Evolutionary conservation across 2,888 invertebrate genomes (phyloP), one percentile per base, ranked within the genome.

Genomic region (Carcina quercana): DNA sequence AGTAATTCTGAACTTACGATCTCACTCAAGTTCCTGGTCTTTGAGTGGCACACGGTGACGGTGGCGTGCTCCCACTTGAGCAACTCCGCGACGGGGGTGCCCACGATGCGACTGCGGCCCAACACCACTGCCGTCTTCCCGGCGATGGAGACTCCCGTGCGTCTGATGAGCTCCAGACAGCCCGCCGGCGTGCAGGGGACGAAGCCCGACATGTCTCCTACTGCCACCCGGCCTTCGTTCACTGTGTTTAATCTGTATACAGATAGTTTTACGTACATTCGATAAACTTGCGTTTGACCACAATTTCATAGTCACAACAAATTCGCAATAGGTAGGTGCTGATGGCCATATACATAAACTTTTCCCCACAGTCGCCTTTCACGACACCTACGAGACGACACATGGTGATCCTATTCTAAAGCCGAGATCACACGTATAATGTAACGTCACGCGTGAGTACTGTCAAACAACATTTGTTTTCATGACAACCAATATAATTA

Each of bases 51-150:
- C 20, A 96, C 89, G 1, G 98, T 98, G 3, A 98, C 97, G 0
- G 99, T 99, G 1, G 97, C 98, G 70, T 99, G 88, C 49, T 96
- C 90, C 98, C 98, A 98, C 69, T 96, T 95, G 20, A 99, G 87
- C 15, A 99, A 86, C 70, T 97, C 96, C 0, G 97, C 88, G 41
- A 93, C 94, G 0, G 99, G 99, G 0, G 97, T 95, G 25, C 99
- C 99, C 1, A 99, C 97, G 60, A 99, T 98, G 78, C 97, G 97
- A 68, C 97, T 98, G 47, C 99, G 88, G 1, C 99, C 99, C 22
- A 99, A 69, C 11, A 99, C 97, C 2, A 98, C 98, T 2, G 95
- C 97, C 41, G 87, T 87, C 36, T 93, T 90, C 3, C 98, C 97
- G 22, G 88, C 87, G 30, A 97, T 91, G 44, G 87, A 51, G 0